A percentile compares a stretch with the other conserved stretches of the same genome.
Evolutionary conservation across 2,888 invertebrate species (phyloP).

Genomic region (Elmis aenea): DNA sequence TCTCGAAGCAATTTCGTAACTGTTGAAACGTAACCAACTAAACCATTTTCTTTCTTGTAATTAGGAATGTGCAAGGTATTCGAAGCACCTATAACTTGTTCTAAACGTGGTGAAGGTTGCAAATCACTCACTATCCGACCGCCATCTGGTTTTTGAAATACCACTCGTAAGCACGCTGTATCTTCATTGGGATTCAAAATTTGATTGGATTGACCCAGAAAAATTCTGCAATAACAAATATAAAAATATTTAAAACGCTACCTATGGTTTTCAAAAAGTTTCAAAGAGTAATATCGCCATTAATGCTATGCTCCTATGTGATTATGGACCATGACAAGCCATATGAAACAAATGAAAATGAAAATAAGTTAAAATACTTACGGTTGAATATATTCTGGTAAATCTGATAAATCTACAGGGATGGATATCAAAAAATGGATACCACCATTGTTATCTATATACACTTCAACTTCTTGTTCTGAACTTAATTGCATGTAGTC

Average conservation of each 20-base stretch:
- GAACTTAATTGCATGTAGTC: slow-evolving; percentile 59
- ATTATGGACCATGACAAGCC: no score
- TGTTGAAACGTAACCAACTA: slow-evolving; percentile 56
- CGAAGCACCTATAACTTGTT: slow-evolving; percentile 47
- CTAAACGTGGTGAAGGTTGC: slow-evolving; percentile 49
- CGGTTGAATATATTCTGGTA: slow-evolving; percentile 51
- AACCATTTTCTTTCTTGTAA: slow-evolving; percentile 39
- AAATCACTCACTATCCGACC: slow-evolving; percentile 46
- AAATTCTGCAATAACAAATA: slow-evolving; percentile 4
- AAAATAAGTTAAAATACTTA: slow-evolving; percentile 20
- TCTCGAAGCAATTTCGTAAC: slow-evolving; percentile 52
- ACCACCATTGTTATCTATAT: slow-evolving; percentile 52
- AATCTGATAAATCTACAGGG: slow-evolving; percentile 56
- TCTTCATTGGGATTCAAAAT: slow-evolving; percentile 31
- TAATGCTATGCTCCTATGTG: no score
- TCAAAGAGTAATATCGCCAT: no score
- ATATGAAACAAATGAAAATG: no score
- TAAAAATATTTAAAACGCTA: not conserved
- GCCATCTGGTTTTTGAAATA: slow-evolving; percentile 39
- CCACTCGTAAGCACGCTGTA: slow-evolving; percentile 32
- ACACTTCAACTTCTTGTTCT: slow-evolving; percentile 61
- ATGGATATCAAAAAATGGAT: slow-evolving; percentile 63
- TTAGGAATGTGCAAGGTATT: slow-evolving; percentile 45
- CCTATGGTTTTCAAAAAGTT: no score
- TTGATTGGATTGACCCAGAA: slow-evolving; percentile 2